These are phyloP conservation scores for Salvator merianae DNA, from an alignment of 2,113 vertebrate genomes.

Conservation along the genomic window DNA sequence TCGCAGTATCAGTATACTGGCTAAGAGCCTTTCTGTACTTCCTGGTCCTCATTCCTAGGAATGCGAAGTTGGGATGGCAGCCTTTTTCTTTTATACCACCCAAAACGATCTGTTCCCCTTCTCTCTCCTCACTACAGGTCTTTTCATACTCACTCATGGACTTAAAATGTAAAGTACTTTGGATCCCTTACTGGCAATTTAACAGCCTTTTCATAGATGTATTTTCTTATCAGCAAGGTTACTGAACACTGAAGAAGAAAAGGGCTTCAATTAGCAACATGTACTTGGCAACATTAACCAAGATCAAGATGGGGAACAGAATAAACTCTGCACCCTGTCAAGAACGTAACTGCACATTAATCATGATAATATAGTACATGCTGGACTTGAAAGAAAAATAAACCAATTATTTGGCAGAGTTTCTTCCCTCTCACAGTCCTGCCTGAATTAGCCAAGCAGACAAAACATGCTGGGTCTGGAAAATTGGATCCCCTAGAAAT, in stretches of 20 bases:
- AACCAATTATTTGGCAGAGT: background rate
- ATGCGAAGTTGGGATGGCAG: background rate
- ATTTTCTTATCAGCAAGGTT: background rate
- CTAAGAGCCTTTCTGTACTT: too few relatives aligned
- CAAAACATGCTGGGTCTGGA: background rate
- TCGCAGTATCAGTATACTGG: too few relatives aligned
- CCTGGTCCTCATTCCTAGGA: too few relatives aligned
- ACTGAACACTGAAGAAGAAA: background rate
- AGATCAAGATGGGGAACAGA: background rate
- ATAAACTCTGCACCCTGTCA: background rate
- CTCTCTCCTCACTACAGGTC: background rate
- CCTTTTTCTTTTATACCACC: background rate
- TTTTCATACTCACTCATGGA: background rate
- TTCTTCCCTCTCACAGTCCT: background rate
- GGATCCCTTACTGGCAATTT: background rate
- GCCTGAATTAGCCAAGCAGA: background rate
- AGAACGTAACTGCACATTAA: background rate
- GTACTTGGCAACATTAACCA: background rate
- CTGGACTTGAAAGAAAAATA: background rate
- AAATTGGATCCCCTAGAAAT: too few relatives aligned
- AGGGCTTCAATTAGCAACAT: background rate
- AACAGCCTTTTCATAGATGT: background rate
- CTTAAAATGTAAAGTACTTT: background rate
- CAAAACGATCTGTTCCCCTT: background rate
- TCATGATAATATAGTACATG: background rate